Evolutionary conservation across 2,888 invertebrate genomes (phyloP), one percentile per base, ranked within the genome.

Genomic region (Linyphia triangularis): DNA sequence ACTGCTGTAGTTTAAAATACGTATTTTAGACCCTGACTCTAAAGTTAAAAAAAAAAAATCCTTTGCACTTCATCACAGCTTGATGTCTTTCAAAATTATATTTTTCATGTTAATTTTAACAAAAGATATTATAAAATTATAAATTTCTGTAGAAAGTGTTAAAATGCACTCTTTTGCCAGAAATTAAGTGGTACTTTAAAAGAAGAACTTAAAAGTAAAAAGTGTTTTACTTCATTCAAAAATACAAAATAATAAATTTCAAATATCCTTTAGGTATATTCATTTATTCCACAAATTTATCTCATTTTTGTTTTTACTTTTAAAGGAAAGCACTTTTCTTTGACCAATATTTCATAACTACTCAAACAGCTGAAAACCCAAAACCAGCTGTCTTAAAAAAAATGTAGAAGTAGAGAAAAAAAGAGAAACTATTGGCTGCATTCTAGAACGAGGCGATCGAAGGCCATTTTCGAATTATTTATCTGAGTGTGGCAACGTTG

Each of bases 381-480:
- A 19, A 6, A n/a, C 24, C 70, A 70, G 70, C 26, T 70, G 70
- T 43, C 43, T 16, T 7, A 19, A 24, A 7, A 43, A 13, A 16
- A 16, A 26, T 43, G 43, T 26, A n/a, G 19, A 67, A 7, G 9
- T 5, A 28, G 6, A 37, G 26, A 26, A 26, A 40, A 22, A 75
- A 19, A 61, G 63, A 13, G 28, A 67, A 67, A 59, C 9, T 16
- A n/a, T 26, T 63, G 30, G 40, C 43, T 43, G 65, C 13, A 51
- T 28, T 43, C 19, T n/a, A n/a, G n/a, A 22, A 19, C 26, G 51
- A 51, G 16, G 63, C 78, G 24, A 79, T 79, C 78, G 77, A 77
- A 40, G 30, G 24, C n/a, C 28, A 51, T 28, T 40, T 40, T 28
- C 30, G 63, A 84, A 73, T 75, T 84, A 67, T 75, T 84, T 84